Evolutionary conservation across 1,140 invertebrate genomes (phyloP).

Genomic region (Pachypsylla venusta): DNA sequence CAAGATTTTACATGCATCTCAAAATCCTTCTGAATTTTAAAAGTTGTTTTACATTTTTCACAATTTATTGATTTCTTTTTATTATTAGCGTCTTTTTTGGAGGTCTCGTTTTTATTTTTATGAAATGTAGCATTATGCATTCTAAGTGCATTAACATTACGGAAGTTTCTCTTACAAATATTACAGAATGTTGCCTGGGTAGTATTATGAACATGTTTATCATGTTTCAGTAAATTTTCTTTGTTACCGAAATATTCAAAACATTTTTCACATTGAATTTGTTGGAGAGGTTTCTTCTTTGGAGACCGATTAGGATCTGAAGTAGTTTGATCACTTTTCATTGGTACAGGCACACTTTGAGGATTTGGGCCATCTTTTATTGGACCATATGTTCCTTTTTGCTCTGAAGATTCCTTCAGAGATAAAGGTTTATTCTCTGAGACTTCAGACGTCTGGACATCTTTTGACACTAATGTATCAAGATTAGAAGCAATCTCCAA

Average conservation of each 20-base stretch:
- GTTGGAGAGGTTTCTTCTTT: not conserved
- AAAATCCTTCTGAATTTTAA: not conserved
- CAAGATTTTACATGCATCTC: not conserved
- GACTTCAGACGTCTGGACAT: no score
- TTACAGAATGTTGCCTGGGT: constrained; percentile 1
- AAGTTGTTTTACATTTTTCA: not conserved
- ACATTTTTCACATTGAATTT: not conserved
- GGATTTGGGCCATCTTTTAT: no score
- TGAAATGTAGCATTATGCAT: constrained; percentile 1
- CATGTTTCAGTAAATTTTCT: constrained; percentile 6
- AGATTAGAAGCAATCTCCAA: no score
- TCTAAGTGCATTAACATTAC: not conserved
- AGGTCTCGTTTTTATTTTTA: not conserved
- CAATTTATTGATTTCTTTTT: no score
- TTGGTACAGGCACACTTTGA: no score
- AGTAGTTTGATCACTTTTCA: no score
- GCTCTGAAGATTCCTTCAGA: no score
- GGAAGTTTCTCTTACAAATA: not conserved
- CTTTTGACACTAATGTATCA: no score
- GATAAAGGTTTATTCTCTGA: no score
- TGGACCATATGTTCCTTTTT: no score
- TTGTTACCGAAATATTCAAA: not conserved
- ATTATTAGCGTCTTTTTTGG: not conserved
- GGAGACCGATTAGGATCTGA: not conserved
- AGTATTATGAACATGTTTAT: not conserved